These are phyloP conservation scores for Coregonus sp. DNA, from an alignment of 2,797 vertebrate species.

Conservation along the genomic window DNA sequence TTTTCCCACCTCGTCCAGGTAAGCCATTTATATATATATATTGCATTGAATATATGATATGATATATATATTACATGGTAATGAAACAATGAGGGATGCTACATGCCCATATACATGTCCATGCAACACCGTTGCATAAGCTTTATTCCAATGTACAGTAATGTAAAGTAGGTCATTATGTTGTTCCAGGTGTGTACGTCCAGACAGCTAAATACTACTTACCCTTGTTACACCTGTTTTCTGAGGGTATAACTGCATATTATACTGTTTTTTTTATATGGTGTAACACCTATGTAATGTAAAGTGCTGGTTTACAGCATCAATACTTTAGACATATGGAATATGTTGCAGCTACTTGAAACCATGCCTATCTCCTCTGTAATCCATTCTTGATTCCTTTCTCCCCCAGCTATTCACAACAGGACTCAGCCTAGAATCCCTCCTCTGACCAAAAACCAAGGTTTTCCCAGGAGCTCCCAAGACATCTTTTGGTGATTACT, in stretches of 20 bases:
- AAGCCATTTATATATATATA: constrained; percentile 27
- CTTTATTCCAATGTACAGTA: not conserved
- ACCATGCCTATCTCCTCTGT: not conserved
- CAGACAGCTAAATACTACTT: not conserved
- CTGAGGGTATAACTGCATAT: not conserved
- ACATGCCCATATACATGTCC: not conserved
- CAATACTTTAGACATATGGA: not conserved
- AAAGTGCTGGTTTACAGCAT: not conserved
- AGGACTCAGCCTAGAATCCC: constrained; percentile 49
- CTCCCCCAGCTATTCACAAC: constrained; percentile 67
- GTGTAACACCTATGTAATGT: not conserved
- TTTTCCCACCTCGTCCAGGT: constrained; percentile 65
- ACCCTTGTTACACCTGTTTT: constrained; percentile 4
- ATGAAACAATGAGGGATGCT: not conserved
- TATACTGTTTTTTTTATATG: not conserved
- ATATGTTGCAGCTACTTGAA: not conserved
- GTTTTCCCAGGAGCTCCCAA: constrained; percentile 58
- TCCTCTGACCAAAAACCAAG: constrained; percentile 44
- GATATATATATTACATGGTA: too few species aligned
- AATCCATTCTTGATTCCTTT: constrained; percentile 24
- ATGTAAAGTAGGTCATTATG: not conserved
- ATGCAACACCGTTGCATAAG: not conserved
- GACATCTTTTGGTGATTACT: constrained; percentile 71
- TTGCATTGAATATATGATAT: too few species aligned
- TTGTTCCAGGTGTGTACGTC: not conserved